These are phyloP conservation scores for Mesoclemmys tuberculata DNA, from an alignment of 2,113 vertebrate genomes.

Conservation along the genomic window DNA sequence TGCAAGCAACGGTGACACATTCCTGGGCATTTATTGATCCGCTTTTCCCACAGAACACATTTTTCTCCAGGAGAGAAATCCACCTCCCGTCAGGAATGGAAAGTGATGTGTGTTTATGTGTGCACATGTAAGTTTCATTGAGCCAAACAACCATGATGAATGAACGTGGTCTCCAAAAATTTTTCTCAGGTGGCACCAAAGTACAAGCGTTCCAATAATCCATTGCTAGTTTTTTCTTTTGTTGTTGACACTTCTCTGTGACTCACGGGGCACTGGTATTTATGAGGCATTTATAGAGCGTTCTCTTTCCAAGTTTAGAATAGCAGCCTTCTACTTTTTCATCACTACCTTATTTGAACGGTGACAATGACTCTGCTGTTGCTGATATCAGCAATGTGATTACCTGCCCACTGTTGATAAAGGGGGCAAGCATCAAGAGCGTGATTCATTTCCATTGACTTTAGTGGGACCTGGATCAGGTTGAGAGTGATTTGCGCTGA, in stretches of 20 bases:
- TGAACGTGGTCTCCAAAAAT: background rate
- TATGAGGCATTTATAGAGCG: background rate
- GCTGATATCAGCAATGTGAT: background rate
- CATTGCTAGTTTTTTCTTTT: background rate
- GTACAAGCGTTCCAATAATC: background rate
- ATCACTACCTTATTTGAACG: background rate
- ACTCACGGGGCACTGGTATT: background rate
- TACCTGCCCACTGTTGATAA: background rate
- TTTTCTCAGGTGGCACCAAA: background rate
- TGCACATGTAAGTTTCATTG: background rate
- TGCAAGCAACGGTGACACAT: background rate
- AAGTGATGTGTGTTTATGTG: background rate
- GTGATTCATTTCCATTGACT: background rate
- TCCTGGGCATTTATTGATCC: constrained; percentile 7
- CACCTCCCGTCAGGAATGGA: background rate
- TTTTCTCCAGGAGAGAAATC: constrained; percentile 15
- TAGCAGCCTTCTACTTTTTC: background rate
- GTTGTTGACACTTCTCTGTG: background rate
- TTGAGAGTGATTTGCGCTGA: background rate
- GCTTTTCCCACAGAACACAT: background rate
- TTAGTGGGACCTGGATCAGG: background rate
- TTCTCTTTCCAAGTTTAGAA: background rate
- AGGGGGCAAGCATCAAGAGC: background rate
- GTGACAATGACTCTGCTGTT: background rate
- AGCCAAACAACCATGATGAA: background rate